These are phyloP conservation scores for Artemia sinica DNA, from an alignment of 2,888 invertebrate species.

Conservation along the genomic window DNA sequence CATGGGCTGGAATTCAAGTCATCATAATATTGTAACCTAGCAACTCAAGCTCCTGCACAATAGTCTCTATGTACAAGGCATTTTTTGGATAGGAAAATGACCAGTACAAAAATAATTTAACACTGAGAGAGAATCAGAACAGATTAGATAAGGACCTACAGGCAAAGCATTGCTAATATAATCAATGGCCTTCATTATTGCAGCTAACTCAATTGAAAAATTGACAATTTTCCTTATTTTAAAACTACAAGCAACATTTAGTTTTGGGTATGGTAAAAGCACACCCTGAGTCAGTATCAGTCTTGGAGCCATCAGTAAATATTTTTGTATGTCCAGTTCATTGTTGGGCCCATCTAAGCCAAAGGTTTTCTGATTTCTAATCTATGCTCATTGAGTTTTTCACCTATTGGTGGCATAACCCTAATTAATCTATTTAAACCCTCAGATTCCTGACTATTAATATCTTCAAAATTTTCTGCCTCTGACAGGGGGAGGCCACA, in stretches of 20 bases:
- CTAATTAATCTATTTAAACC: background rate
- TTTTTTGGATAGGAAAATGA: background rate
- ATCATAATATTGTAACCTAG: background rate
- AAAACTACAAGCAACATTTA: too few species aligned
- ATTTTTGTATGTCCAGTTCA: background rate
- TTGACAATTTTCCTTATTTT: too few species aligned
- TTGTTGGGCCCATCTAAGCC: background rate
- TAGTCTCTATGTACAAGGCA: background rate
- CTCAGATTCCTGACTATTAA: too few species aligned
- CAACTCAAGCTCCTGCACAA: too few species aligned
- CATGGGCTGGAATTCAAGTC: slow-evolving; percentile 6
- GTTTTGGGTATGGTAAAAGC: too few species aligned
- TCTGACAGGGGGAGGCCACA: too few species aligned
- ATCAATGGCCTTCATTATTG: background rate
- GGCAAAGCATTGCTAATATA: background rate
- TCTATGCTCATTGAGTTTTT: too few species aligned
- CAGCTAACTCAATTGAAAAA: background rate
- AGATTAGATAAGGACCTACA: background rate
- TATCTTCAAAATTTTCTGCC: too few species aligned
- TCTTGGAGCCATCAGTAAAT: background rate
- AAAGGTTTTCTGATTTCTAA: too few species aligned
- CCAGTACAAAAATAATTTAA: background rate
- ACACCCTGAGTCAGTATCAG: too few species aligned
- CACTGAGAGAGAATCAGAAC: slow-evolving; percentile 4
- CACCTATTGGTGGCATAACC: too few species aligned